These are phyloP conservation scores for Parazoanthus atlanticus DNA, from an alignment of 92 coral and sea anemone genomes.

Conservation along the genomic window DNA sequence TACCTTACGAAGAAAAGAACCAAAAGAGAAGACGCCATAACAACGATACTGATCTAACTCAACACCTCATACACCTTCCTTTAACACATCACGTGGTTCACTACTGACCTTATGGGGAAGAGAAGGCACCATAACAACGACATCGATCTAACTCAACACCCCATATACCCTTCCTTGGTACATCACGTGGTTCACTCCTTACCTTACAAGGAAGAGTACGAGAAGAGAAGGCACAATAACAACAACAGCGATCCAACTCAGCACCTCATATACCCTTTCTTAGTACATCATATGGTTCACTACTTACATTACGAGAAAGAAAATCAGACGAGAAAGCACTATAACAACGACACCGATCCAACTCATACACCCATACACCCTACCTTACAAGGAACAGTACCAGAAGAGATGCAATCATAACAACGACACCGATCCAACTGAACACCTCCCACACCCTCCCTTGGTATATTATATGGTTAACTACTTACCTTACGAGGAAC, in stretches of 20 bases:
- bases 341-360: slow-evolving; percentile 66
- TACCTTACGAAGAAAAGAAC: slow-evolving; percentile 49
- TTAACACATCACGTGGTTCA: background rate
- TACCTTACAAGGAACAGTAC: no score
- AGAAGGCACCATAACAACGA: slow-evolving; percentile 40
- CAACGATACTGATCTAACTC: slow-evolving; percentile 62
- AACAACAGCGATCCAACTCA: slow-evolving; percentile 38
- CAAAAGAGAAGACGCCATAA: slow-evolving; percentile 59
- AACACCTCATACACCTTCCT: slow-evolving; percentile 49
- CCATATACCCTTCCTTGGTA: slow-evolving; percentile 42
- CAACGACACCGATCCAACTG: slow-evolving; percentile 19
- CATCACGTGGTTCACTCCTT: slow-evolving; percentile 7
- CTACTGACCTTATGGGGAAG: slow-evolving; percentile 48
- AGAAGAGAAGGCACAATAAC: slow-evolving; percentile 63
- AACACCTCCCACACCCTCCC: slow-evolving; percentile 49
- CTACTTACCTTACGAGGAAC: slow-evolving; percentile 52
- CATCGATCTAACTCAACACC: slow-evolving; percentile 30
- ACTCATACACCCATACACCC: slow-evolving; percentile 55
- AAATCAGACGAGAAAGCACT: slow-evolving; percentile 55
- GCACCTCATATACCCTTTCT: background rate
- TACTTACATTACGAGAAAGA: slow-evolving; percentile 52
- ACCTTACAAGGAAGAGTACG: slow-evolving; percentile 50
- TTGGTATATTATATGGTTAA: background rate
- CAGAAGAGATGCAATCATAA: no score
- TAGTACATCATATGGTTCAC: background rate